Percentiles rank a stretch among this genome's conserved stretches.
Evolutionary conservation across 2,888 invertebrate species (phyloP).

Genomic region (Amblyjoppa proteus): DNA sequence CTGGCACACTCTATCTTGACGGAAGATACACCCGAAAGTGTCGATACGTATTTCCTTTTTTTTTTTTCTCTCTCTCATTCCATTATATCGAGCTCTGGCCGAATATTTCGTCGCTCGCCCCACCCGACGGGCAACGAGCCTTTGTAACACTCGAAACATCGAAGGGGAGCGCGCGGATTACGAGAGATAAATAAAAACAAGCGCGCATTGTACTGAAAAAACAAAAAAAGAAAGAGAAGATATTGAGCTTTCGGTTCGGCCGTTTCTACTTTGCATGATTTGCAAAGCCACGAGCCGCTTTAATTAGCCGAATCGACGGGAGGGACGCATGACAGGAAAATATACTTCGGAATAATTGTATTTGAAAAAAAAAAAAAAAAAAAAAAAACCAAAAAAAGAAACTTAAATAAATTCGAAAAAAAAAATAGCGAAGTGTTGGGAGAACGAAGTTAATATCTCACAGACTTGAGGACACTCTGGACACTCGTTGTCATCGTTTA

Average conservation of each 20-base stretch:
- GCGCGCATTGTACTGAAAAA: neutral
- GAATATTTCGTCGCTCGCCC: neutral
- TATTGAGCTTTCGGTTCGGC: neutral
- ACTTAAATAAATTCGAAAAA: neutral
- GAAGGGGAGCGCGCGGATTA: neutral
- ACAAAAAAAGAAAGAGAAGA: neutral
- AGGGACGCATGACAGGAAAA: neutral
- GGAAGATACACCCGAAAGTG: slow-evolving; percentile 6
- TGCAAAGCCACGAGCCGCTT: neutral
- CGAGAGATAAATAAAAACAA: neutral
- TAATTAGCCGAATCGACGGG: neutral
- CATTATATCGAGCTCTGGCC: neutral
- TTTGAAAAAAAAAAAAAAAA: neutral
- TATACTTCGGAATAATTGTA: neutral
- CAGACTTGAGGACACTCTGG: slow-evolving; percentile 4
- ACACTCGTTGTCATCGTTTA: slow-evolving; percentile 2
- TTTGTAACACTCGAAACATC: neutral
- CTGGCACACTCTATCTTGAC: neutral
- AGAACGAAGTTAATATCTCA: slow-evolving; percentile 4
- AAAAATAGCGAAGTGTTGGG: neutral
- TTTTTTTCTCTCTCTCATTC: neutral
- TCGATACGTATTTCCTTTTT: neutral
- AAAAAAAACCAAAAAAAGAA: neutral
- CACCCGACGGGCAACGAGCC: neutral
- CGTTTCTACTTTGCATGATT: neutral